Conservation (phyloP, 2,888 invertebrate genomes). For the Diloba caeruleocephala region DNA sequence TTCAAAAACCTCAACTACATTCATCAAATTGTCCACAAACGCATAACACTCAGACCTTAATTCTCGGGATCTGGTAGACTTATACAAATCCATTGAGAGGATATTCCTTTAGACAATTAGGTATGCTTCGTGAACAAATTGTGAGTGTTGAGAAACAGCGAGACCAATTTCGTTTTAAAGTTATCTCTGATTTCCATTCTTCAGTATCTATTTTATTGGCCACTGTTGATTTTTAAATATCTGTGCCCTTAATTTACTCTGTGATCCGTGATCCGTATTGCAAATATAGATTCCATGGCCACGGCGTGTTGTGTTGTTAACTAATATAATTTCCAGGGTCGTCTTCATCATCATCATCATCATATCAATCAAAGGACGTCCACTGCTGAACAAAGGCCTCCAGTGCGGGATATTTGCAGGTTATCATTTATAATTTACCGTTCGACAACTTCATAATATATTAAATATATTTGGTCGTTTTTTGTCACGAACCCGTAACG, state of each 20-base stretch:
- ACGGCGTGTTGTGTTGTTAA: too few species aligned
- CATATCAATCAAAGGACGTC: too few species aligned
- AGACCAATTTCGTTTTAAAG: slow-evolving; percentile 19
- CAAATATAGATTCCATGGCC: too few species aligned
- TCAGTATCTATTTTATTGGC: slow-evolving; percentile 10
- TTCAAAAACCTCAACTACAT: slow-evolving; percentile 11
- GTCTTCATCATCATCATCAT: too few species aligned
- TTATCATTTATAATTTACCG: too few species aligned
- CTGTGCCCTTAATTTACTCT: neutral
- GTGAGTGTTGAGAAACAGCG: slow-evolving; percentile 52
- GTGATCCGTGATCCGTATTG: neutral
- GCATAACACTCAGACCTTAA: slow-evolving; percentile 52
- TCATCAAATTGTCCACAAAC: slow-evolving; percentile 32
- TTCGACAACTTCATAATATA: too few species aligned
- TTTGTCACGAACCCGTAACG: too few species aligned
- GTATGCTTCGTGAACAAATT: slow-evolving; percentile 61
- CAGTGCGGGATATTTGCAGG: too few species aligned
- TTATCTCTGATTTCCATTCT: slow-evolving; percentile 25
- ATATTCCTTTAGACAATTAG: slow-evolving; percentile 75
- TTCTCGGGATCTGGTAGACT: slow-evolving; percentile 57
- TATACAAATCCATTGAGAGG: slow-evolving; percentile 67
- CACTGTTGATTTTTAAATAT: neutral
- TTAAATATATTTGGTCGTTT: too few species aligned
- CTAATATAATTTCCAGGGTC: too few species aligned
- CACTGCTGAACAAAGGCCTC: too few species aligned